Evolutionary conservation across 2,113 vertebrate species (phyloP).

Genomic region (Heterotilapia buettikoferi): DNA sequence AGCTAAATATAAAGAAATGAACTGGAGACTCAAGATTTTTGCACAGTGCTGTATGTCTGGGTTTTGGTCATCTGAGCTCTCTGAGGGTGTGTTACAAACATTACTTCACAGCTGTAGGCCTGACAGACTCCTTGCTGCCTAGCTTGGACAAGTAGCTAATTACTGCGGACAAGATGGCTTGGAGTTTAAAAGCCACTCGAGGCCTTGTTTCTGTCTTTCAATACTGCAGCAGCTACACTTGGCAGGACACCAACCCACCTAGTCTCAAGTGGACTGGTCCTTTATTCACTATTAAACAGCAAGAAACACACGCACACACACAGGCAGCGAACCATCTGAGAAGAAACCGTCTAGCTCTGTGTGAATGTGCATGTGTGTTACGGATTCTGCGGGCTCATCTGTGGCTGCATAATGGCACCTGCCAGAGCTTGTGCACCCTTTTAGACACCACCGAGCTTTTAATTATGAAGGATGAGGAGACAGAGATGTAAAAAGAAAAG

Average conservation of each 20-base stretch:
- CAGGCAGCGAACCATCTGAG: neutral
- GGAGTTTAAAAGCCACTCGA: slow-evolving; percentile 48
- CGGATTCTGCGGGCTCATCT: slow-evolving; percentile 12
- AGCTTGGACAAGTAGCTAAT: slow-evolving; percentile 58
- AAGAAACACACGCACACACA: neutral
- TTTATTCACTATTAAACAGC: slow-evolving; percentile 30
- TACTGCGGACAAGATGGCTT: slow-evolving; percentile 45
- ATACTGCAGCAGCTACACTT: slow-evolving; percentile 11
- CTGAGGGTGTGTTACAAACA: slow-evolving; percentile 9
- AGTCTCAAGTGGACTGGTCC: neutral
- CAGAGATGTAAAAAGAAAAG: slow-evolving; percentile 12
- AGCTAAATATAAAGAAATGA: neutral
- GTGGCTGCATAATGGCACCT: slow-evolving; percentile 41
- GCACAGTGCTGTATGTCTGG: neutral
- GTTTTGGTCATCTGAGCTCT: neutral
- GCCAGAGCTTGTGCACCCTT: slow-evolving; percentile 27
- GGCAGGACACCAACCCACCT: slow-evolving; percentile 47
- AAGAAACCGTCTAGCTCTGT: neutral
- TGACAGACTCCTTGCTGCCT: slow-evolving; percentile 33
- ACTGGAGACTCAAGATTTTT: neutral
- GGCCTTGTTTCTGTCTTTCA: slow-evolving; percentile 33
- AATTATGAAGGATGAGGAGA: slow-evolving; percentile 55
- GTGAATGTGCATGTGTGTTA: neutral
- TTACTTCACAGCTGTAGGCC: slow-evolving; percentile 17
- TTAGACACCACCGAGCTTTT: slow-evolving; percentile 45